These are phyloP conservation scores for Drosophila sulfurigaster DNA, from an alignment of 1,140 invertebrate genomes.

Conservation along the genomic window DNA sequence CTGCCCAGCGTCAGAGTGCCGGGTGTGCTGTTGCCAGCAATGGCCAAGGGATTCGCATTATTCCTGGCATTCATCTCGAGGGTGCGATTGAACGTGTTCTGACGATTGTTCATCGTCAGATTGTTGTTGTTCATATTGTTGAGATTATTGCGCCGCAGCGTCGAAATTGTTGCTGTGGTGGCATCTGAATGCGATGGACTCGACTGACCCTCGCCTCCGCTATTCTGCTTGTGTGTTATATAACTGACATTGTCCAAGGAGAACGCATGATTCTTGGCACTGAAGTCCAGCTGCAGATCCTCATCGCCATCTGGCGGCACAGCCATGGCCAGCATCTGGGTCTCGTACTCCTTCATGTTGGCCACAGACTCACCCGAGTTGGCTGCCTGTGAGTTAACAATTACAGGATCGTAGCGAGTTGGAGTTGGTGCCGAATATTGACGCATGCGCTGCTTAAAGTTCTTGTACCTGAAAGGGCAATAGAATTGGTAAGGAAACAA, in stretches of 20 bases:
- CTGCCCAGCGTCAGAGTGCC: constrained; percentile 83
- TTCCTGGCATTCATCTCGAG: constrained; percentile 83
- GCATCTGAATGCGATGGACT: constrained; percentile 93
- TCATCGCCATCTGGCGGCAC: constrained; percentile 92
- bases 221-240: constrained; percentile 91
- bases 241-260: constrained; percentile 94
- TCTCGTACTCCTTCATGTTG: constrained; percentile 92
- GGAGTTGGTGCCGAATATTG: constrained; percentile 89
- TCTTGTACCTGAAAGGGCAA: constrained; percentile 88
- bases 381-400: constrained; percentile 87
- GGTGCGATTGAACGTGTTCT: constrained; percentile 84
- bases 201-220: constrained; percentile 87
- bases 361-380: constrained; percentile 81
- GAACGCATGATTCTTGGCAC: constrained; percentile 94
- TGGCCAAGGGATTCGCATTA: constrained; percentile 81
- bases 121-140: constrained; percentile 85
- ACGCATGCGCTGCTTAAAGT: constrained; percentile 91
- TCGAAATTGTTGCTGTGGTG: constrained; percentile 90
- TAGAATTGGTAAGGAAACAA: neutral
- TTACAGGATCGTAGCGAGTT: constrained; percentile 91
- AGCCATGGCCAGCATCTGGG: constrained; percentile 95
- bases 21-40: constrained; percentile 58
- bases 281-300: constrained; percentile 94
- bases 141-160: constrained; percentile 86
- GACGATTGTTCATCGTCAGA: constrained; percentile 83